Percentiles rank a stretch among this genome's conserved stretches.
phyloP scores from a whole-genome alignment of 1,140 invertebrate genomes.

The Helicoverpa zea region DNA sequence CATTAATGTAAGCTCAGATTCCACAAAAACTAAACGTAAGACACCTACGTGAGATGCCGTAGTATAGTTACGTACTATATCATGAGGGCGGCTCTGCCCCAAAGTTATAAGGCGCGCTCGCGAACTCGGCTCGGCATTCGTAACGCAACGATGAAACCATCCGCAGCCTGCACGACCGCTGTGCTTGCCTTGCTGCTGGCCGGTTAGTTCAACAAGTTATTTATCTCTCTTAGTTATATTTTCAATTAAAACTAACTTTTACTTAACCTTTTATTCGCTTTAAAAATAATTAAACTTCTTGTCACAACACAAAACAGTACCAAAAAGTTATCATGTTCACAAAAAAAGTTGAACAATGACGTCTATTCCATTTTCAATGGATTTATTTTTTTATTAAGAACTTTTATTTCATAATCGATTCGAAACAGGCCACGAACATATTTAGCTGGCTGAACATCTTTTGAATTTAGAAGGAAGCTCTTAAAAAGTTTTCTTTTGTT shows the following conservation, averaged over 20 bases:
- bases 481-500: not conserved
- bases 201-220: conserved; percentile 67
- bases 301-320: not conserved
- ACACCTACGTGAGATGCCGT: conserved; percentile 35
- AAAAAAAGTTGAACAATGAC: no score
- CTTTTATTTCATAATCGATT: not conserved
- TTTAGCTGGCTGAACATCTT: not conserved
- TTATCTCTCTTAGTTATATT: conserved; percentile 31
- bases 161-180: conserved; percentile 60
- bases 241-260: not conserved
- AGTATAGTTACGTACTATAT: conserved; percentile 52
- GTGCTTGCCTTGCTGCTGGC: conserved; percentile 66
- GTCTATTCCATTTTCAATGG: not conserved
- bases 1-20: not conserved
- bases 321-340: not conserved
- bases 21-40: not conserved
- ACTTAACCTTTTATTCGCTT: no score
- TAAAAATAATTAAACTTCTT: no score
- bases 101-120: conserved; percentile 69
- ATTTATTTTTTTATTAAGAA: not conserved
- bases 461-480: no score
- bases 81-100: conserved; percentile 62
- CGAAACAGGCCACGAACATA: not conserved
- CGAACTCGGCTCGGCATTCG: conserved; percentile 62
- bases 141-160: conserved; percentile 66